A percentile compares a stretch with the other conserved stretches of the same genome.
phyloP scores from a whole-genome alignment of 1,140 invertebrate species.

The Venturia canescens region DNA sequence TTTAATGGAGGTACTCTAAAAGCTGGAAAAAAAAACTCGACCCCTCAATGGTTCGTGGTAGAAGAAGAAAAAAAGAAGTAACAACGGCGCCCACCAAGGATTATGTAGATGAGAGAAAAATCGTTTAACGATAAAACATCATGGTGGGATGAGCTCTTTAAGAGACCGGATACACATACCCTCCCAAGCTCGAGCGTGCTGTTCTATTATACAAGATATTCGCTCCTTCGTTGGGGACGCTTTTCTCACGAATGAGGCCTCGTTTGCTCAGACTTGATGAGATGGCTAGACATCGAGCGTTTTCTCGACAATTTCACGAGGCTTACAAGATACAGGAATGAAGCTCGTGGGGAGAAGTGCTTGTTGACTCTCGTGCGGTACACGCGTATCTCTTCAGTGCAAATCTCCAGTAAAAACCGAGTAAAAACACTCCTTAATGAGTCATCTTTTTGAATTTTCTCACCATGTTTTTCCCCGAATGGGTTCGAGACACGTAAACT shows the following conservation, averaged over 20 bases:
- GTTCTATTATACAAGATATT: background rate
- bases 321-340: background rate
- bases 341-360: background rate
- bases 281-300: conserved; percentile 1
- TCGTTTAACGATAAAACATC: conserved; percentile 24
- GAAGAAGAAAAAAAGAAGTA: background rate
- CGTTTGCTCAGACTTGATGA: conserved; percentile 9
- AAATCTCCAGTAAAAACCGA: background rate
- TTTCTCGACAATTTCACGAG: conserved; percentile 17
- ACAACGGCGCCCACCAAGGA: background rate
- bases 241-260: conserved; percentile 7
- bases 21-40: background rate
- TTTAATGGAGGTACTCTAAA: background rate
- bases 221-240: conserved; percentile 8
- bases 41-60: background rate
- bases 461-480: too few species aligned
- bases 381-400: background rate
- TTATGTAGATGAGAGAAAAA: conserved; percentile 23
- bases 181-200: background rate
- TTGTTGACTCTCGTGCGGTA: background rate
- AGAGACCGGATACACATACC: background rate
- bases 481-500: background rate
- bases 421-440: background rate
- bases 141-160: conserved; percentile 1
- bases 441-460: too few species aligned